Conservation (phyloP, 2,113 vertebrate species). For the Macquaria australasica region DNA sequence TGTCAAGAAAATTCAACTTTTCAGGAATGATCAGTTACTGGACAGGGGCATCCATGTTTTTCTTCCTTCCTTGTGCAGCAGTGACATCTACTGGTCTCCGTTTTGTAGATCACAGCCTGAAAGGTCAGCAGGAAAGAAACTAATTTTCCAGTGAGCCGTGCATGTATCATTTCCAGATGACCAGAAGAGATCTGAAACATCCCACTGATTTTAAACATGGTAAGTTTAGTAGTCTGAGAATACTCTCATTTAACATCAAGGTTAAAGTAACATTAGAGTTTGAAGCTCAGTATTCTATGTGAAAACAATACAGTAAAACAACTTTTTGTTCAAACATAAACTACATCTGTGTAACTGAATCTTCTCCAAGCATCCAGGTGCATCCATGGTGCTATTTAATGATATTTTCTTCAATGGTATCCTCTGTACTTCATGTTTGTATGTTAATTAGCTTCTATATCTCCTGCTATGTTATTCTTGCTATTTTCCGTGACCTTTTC, state of each 20-base stretch:
- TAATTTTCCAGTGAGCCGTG: background rate
- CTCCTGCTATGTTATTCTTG: background rate
- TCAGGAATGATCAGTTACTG: background rate
- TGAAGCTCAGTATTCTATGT: background rate
- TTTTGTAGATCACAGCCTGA: background rate
- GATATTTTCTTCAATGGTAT: no score
- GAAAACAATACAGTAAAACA: background rate
- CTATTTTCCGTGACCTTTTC: no score
- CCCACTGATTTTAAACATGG: background rate
- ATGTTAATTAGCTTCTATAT: background rate
- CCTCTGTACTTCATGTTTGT: background rate
- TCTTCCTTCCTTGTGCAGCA: background rate
- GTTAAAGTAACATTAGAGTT: background rate
- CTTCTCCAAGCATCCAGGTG: no score
- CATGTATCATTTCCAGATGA: background rate
- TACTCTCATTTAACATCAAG: background rate
- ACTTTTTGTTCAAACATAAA: background rate
- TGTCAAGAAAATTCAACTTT: background rate
- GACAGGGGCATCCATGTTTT: background rate
- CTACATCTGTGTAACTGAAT: background rate
- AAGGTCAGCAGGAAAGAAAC: background rate
- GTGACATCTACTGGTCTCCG: conserved; percentile 28
- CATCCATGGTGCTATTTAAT: background rate
- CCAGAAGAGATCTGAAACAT: background rate
- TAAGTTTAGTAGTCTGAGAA: background rate